phyloP scores from a whole-genome alignment of 2,113 vertebrate species.

The Sapayoa aenigma region DNA sequence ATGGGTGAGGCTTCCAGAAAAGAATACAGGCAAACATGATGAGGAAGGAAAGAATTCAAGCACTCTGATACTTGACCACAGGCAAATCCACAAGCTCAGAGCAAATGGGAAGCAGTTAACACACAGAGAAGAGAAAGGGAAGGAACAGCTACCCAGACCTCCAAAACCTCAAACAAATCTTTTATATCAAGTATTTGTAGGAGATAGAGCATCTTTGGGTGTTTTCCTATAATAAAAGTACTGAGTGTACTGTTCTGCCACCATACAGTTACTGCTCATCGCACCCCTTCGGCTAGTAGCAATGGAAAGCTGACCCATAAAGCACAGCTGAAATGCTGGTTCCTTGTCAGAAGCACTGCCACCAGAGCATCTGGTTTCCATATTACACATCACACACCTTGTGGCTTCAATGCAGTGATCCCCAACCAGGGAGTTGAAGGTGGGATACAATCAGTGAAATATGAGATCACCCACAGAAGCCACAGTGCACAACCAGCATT shows the following conservation, averaged over 20 bases:
- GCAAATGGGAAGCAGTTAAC: background rate
- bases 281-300: background rate
- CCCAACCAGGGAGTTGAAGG: background rate
- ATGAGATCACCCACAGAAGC: background rate
- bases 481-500: background rate
- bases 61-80: accelerated
- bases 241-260: background rate
- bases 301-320: background rate
- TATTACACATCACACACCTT: background rate
- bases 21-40: background rate
- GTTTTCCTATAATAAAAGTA: background rate
- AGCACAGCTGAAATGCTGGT: background rate
- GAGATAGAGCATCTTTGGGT: background rate
- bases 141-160: background rate
- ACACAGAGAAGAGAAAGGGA: background rate
- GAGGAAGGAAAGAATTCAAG: background rate
- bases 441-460: background rate
- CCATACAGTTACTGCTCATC: background rate
- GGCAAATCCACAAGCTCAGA: background rate
- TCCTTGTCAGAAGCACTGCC: background rate
- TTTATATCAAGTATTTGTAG: background rate
- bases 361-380: background rate
- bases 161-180: background rate
- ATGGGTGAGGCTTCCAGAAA: background rate
- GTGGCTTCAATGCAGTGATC: background rate